Conservation (phyloP, 2,113 vertebrate genomes). For the Synchiropus splendidus region DNA sequence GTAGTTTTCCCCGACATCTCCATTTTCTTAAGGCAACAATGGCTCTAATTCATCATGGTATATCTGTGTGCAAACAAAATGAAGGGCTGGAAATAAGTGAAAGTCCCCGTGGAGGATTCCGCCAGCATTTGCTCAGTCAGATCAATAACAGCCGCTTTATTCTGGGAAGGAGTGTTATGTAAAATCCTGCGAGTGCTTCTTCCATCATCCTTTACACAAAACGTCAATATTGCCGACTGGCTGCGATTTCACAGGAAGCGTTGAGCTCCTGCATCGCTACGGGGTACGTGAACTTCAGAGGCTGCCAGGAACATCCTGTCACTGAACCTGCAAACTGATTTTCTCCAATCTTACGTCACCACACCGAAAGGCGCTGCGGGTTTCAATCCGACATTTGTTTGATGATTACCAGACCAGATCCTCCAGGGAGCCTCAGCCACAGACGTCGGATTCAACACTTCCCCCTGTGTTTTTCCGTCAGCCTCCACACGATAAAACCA, state of each 20-base stretch:
- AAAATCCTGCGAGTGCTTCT: not conserved
- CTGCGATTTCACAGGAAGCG: constrained; percentile 29
- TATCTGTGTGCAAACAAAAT: constrained; percentile 12
- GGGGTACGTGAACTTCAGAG: constrained; percentile 38
- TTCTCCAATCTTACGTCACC: constrained; percentile 4
- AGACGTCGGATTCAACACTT: too few species aligned
- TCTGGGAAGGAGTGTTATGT: not conserved
- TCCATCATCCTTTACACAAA: constrained; percentile 11
- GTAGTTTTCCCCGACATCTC: too few species aligned
- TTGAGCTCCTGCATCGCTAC: constrained; percentile 18
- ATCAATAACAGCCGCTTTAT: constrained; percentile 11
- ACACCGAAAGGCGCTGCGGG: too few species aligned
- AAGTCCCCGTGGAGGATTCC: constrained; percentile 3
- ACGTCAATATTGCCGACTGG: constrained; percentile 19
- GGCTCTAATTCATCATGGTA: not conserved
- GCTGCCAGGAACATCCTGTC: constrained; percentile 23
- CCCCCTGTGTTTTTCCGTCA: too few species aligned
- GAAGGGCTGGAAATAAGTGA: constrained; percentile 3
- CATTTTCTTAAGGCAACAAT: too few species aligned
- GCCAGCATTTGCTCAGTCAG: constrained; percentile 4
- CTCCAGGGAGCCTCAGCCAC: too few species aligned
- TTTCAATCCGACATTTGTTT: too few species aligned
- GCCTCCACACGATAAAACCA: constrained; percentile 11
- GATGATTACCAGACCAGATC: too few species aligned
- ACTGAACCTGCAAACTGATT: constrained; percentile 41